Evolutionary conservation across 2,797 vertebrate species (phyloP).

Genomic region (Nannoperca obscura): DNA sequence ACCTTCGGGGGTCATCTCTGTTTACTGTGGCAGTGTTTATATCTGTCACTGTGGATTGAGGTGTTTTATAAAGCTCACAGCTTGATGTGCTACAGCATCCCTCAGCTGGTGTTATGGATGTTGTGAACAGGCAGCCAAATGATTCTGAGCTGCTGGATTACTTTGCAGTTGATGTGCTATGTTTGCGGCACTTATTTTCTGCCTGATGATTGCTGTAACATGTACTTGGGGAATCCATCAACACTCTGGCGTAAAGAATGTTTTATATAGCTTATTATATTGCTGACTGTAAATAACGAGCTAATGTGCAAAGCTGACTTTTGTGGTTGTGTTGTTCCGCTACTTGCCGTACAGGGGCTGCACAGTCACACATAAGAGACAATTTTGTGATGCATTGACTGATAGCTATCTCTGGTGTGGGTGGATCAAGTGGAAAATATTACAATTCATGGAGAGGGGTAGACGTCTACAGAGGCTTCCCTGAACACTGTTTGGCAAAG

Average conservation of each 20-base stretch:
- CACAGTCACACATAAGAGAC: slow-evolving; percentile 29
- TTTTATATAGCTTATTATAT: slow-evolving; percentile 68
- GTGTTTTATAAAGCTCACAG: slow-evolving; percentile 76
- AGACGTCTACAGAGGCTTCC: slow-evolving; percentile 50
- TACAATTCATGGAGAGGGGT: slow-evolving; percentile 49
- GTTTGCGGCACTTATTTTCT: slow-evolving; percentile 58
- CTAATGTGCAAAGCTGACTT: slow-evolving; percentile 69
- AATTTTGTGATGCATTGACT: slow-evolving; percentile 48
- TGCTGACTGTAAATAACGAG: slow-evolving; percentile 71
- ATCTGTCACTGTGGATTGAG: slow-evolving; percentile 68
- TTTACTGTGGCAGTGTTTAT: slow-evolving; percentile 68
- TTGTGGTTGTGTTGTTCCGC: slow-evolving; percentile 56
- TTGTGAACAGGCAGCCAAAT: slow-evolving; percentile 60
- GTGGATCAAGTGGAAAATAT: slow-evolving; percentile 56
- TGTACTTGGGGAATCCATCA: slow-evolving; percentile 72
- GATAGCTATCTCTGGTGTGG: slow-evolving; percentile 49
- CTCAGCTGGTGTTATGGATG: slow-evolving; percentile 68
- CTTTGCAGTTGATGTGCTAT: slow-evolving; percentile 66
- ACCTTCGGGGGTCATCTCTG: slow-evolving; percentile 76
- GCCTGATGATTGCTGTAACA: slow-evolving; percentile 69
- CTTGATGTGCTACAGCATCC: slow-evolving; percentile 64
- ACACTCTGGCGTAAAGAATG: slow-evolving; percentile 50
- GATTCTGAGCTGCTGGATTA: slow-evolving; percentile 63
- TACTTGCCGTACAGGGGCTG: slow-evolving; percentile 25
- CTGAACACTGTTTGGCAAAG: slow-evolving; percentile 63